Evolutionary conservation across 2,113 vertebrate species (phyloP).

Genomic region (Ramphastos sulfuratus): DNA sequence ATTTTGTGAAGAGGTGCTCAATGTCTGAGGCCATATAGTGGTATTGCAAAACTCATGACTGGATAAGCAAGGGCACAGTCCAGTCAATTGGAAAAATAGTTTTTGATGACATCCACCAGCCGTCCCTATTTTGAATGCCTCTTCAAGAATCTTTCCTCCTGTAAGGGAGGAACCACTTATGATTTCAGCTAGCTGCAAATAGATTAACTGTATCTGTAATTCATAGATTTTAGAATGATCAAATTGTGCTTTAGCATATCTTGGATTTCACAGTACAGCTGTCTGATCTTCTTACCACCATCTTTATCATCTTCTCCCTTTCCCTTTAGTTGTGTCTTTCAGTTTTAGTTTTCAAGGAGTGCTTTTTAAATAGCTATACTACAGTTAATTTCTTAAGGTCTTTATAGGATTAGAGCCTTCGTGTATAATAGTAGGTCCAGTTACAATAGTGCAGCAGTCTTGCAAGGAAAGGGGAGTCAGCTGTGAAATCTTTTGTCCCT

Average conservation of each 20-base stretch:
- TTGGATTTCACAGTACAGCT: neutral
- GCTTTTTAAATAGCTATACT: neutral
- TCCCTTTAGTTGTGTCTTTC: neutral
- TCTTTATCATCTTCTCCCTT: neutral
- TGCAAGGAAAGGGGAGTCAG: neutral
- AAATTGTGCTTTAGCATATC: neutral
- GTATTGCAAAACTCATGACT: neutral
- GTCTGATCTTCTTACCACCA: neutral
- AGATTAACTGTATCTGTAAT: neutral
- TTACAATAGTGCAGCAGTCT: neutral
- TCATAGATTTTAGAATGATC: slow-evolving; percentile 20
- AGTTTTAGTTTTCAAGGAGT: neutral
- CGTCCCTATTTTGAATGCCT: neutral
- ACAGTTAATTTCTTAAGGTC: neutral
- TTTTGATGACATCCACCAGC: neutral
- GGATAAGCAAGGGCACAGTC: neutral
- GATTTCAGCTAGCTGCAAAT: neutral
- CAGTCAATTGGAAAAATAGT: slow-evolving; percentile 25
- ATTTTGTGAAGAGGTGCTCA: neutral
- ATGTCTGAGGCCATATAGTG: neutral
- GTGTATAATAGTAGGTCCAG: neutral
- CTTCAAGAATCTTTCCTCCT: neutral
- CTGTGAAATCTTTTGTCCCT: neutral
- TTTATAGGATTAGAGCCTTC: neutral
- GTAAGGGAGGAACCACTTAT: neutral